Conservation (phyloP, 2,113 vertebrate species). For the Toxotes chatareus region DNA sequence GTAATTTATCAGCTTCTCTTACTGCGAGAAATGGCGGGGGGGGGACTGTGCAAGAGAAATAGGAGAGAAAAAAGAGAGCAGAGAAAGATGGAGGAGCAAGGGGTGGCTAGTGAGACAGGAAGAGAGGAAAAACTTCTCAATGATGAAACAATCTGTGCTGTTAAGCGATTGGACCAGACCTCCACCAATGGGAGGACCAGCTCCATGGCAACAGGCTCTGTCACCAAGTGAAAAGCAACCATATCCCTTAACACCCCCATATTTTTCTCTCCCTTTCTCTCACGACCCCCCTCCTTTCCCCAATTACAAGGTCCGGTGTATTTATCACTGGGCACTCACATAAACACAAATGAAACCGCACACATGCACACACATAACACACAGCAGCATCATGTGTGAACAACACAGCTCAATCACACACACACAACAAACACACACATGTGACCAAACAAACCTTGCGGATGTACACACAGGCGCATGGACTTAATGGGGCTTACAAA, state of each 20-base stretch:
- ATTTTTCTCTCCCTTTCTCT: conserved; percentile 72
- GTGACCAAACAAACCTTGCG: conserved; percentile 40
- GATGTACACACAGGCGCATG: conserved; percentile 42
- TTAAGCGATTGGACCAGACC: conserved; percentile 86
- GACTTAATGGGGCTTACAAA: conserved; percentile 45
- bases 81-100: conserved; percentile 61
- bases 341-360: conserved; percentile 40
- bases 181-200: conserved; percentile 88
- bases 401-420: conserved; percentile 37
- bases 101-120: conserved; percentile 72
- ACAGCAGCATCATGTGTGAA: conserved; percentile 18
- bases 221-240: conserved; percentile 89
- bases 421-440: conserved; percentile 55
- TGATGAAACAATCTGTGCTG: conserved; percentile 85
- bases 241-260: conserved; percentile 83
- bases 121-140: conserved; percentile 87
- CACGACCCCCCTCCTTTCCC: conserved; percentile 69
- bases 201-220: conserved; percentile 94
- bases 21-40: conserved; percentile 23
- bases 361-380: conserved; percentile 12
- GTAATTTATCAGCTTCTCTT: conserved; percentile 72
- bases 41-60: conserved; percentile 25
- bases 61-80: neutral
- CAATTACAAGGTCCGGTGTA: conserved; percentile 73
- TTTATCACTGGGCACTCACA: conserved; percentile 58